Percentiles rank a stretch among this genome's conserved stretches.
Evolutionary conservation across 2,113 vertebrate genomes (phyloP).

Genomic region (Rhadina sibilatrix): DNA sequence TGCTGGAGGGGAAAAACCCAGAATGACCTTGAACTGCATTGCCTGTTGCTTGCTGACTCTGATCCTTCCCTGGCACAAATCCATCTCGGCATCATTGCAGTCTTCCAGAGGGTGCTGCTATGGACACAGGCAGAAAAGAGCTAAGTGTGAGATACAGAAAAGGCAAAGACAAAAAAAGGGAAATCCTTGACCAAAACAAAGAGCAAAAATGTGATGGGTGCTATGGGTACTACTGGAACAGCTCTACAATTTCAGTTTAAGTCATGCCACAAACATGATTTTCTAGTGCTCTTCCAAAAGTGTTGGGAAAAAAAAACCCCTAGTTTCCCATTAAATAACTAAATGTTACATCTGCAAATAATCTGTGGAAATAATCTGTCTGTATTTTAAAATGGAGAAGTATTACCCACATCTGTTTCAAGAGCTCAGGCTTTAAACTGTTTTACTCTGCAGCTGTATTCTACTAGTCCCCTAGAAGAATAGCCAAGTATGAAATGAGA

Average conservation of each 20-base stretch:
- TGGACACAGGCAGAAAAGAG: constrained; percentile 38
- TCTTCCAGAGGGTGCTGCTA: constrained; percentile 30
- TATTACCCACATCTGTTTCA: constrained; percentile 58
- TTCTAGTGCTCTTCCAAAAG: background rate
- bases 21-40: background rate
- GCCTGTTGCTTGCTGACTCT: background rate
- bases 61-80: constrained; percentile 20
- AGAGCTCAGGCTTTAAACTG: constrained; percentile 58
- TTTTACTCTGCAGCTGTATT: constrained; percentile 69
- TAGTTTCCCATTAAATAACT: constrained; percentile 46
- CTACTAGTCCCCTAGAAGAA: constrained; percentile 52
- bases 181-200: constrained; percentile 32
- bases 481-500: constrained; percentile 65
- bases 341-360: constrained; percentile 55
- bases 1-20: background rate
- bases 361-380: constrained; percentile 61
- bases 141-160: constrained; percentile 39
- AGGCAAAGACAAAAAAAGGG: background rate
- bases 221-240: constrained; percentile 29
- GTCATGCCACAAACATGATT: background rate
- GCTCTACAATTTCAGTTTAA: constrained; percentile 26
- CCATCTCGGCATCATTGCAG: background rate
- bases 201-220: constrained; percentile 17
- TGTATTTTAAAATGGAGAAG: constrained; percentile 64
- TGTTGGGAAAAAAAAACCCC: background rate